Base-by-base conservation (phyloP, 1,140 invertebrate genomes). In the Solen grandis region DNA sequence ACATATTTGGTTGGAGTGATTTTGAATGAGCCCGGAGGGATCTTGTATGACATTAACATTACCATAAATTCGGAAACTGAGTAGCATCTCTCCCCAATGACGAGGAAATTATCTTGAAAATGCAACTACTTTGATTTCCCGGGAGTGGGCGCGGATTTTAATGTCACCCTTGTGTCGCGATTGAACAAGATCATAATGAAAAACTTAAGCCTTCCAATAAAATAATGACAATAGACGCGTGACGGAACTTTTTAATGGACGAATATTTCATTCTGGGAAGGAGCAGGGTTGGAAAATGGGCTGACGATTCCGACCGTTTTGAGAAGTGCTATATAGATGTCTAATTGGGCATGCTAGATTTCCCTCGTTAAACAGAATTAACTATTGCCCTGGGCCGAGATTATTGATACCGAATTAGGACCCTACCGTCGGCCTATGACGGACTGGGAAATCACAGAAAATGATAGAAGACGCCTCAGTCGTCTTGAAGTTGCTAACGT, bases 121-220 rank as follows among this genome's bases (percentile, higher is more conserved):
- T 60, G 55, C 57, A 69, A 60, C 55, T 69, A 46, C 65, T 79
- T 60, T 79, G 76, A 79, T 79, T 79, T 79, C 76, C 76, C 76
- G 35, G 16, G 36, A 41, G 76, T 16, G 1, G n/a, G 65, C 38
- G 66, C n/a, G 52, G 65, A 79, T 79, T 79, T 79, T 79, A 79
- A 79, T 79, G 50, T 31, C 65, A 36, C 76, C 66, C 76, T 54
- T n/a, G 76, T 59, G 76, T 50, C 52, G 31, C 46, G 50, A 36
- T 50, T 69, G 76, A 55, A 79, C 70, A 54, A 33, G 63, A 55
- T 79, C 55, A 79, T 79, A 62, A 69, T 79, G 31, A 55, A 76
- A 55, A n/a, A 35, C 27, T 69, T 54, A 25, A 70, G 38, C 46
- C 36, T 79, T 69, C 65, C 36, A 52, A 29, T 79, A 59, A 70